Evolutionary conservation across 2,113 vertebrate genomes (phyloP).

Genomic region (Pleuronectes platessa): DNA sequence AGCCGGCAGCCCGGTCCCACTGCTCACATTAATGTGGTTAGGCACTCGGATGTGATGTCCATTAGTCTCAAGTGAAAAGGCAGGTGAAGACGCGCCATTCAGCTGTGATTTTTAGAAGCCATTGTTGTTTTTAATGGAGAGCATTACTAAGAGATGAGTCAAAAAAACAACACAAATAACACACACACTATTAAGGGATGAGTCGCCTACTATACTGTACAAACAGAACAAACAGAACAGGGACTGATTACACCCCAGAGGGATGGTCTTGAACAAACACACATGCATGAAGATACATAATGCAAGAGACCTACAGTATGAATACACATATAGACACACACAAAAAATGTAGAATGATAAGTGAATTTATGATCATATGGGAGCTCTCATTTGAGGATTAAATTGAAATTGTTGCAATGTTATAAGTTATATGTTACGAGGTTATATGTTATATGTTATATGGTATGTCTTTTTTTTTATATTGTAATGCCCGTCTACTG

Average conservation of each 20-base stretch:
- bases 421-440: no score
- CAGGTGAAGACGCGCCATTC: slow-evolving; percentile 68
- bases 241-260: slow-evolving; percentile 26
- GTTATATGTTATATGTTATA: no score
- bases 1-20: slow-evolving; percentile 71
- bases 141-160: slow-evolving; percentile 41
- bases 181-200: slow-evolving; percentile 17
- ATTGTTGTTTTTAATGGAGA: slow-evolving; percentile 54
- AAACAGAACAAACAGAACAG: slow-evolving; percentile 36
- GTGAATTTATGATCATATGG: not conserved
- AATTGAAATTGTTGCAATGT: no score
- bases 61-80: slow-evolving; percentile 75
- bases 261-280: slow-evolving; percentile 40
- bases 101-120: slow-evolving; percentile 61
- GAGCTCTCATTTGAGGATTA: slow-evolving; percentile 7
- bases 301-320: not conserved
- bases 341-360: slow-evolving; percentile 24
- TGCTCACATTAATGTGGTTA: slow-evolving; percentile 73
- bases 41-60: slow-evolving; percentile 75
- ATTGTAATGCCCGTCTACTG: no score
- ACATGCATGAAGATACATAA: slow-evolving; percentile 29
- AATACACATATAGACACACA: not conserved
- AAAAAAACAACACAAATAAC: not conserved
- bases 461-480: no score
- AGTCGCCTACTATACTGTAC: slow-evolving; percentile 23